Conservation (phyloP, 1,140 invertebrate species). For the Bombus confusus region DNA sequence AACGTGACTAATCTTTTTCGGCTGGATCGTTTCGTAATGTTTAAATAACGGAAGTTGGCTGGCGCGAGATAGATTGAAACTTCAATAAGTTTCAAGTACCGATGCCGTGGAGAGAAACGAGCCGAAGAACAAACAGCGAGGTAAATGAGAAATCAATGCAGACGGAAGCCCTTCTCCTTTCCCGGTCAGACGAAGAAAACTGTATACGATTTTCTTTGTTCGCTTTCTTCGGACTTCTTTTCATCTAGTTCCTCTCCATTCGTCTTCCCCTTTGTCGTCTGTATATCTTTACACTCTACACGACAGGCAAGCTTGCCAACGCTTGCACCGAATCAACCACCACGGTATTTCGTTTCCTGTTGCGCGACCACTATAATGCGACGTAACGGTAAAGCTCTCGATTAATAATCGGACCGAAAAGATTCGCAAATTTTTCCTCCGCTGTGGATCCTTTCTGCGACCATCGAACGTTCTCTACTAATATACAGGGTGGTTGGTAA, state of each 20-base stretch:
- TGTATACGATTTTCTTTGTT: slow-evolving; percentile 12
- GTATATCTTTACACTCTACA: neutral
- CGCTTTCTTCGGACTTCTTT: neutral
- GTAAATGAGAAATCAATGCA: slow-evolving; percentile 45
- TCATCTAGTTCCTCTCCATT: slow-evolving; percentile 23
- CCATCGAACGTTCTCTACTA: too few species aligned
- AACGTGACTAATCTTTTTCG: slow-evolving; percentile 32
- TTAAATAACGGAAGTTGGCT: slow-evolving; percentile 35
- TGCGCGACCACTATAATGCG: neutral
- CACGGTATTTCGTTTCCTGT: slow-evolving; percentile 11
- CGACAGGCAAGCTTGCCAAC: neutral
- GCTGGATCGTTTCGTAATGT: slow-evolving; percentile 7
- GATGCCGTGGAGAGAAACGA: slow-evolving; percentile 5
- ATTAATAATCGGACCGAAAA: neutral
- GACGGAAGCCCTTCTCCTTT: neutral
- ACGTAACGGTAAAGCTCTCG: neutral
- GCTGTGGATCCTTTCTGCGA: too few species aligned
- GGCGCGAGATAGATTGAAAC: slow-evolving; percentile 36
- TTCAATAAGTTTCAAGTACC: slow-evolving; percentile 29
- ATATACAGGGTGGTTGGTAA: too few species aligned
- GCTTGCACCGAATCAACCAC: slow-evolving; percentile 33
- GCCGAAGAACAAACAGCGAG: slow-evolving; percentile 9
- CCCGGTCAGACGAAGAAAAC: slow-evolving; percentile 13
- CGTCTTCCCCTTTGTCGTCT: slow-evolving; percentile 26
- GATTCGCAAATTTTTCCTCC: neutral